A percentile compares a stretch with the other conserved stretches of the same genome.
These are phyloP conservation scores for Smittia aterrima DNA, from an alignment of 2,888 invertebrate genomes.

Conservation along the genomic window DNA sequence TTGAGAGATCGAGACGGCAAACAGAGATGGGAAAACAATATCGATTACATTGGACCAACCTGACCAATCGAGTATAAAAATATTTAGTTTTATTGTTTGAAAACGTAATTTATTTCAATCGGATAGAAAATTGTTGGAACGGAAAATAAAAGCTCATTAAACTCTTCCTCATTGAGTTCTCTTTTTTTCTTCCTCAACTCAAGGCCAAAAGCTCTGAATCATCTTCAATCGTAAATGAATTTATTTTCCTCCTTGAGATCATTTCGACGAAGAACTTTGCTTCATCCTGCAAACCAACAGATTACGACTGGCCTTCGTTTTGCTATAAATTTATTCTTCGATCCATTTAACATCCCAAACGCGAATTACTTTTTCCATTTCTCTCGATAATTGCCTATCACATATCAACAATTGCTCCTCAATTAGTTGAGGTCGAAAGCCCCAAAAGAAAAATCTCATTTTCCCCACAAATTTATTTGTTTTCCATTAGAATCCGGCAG, in stretches of 20 bases:
- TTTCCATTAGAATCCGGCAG: slow-evolving; percentile 28
- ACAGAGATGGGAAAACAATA: not conserved
- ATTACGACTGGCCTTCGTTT: too few species aligned
- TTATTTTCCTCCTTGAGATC: too few species aligned
- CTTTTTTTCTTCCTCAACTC: too few species aligned
- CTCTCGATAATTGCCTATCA: not conserved
- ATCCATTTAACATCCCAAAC: too few species aligned
- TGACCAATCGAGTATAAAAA: not conserved
- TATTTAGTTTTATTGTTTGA: slow-evolving; percentile 1
- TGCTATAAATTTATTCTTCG: too few species aligned
- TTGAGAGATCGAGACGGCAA: not conserved
- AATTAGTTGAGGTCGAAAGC: not conserved
- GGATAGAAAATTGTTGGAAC: not conserved
- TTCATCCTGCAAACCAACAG: too few species aligned
- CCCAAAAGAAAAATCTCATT: not conserved
- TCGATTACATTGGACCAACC: not conserved
- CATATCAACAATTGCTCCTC: not conserved
- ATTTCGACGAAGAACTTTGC: too few species aligned
- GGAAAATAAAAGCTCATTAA: not conserved
- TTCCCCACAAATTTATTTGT: slow-evolving; percentile 32
- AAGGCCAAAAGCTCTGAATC: too few species aligned
- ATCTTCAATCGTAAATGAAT: too few species aligned
- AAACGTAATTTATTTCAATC: not conserved
- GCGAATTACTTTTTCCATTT: not conserved
- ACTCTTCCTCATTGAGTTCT: not conserved